Base-by-base conservation (phyloP, 2,113 vertebrate genomes). In the Centrocercus urophasianus region DNA sequence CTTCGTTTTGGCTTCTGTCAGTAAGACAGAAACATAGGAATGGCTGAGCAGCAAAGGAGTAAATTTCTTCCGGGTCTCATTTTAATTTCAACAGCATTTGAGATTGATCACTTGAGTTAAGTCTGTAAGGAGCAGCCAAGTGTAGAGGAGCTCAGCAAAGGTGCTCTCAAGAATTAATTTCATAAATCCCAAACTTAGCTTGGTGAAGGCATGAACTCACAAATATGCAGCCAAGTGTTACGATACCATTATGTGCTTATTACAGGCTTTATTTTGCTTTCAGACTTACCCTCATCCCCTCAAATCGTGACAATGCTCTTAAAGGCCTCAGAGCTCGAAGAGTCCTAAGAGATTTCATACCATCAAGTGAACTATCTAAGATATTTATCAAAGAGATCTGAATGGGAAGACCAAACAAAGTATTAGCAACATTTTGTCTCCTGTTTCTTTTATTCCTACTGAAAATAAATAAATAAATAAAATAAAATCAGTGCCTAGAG, bases 251-350 rank as follows among this genome's bases (percentile, higher is more conserved):
- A 30, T 16, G 28, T 11, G 27, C 16, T 56, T 11, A n/a, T 28
- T n/a, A 61, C 28, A 71, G 32, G 10, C 13, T 86, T 45, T n/a
- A 24, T 18, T 30, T 66, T 43, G 19, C 59, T 4, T 16, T 87
- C 79, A 56, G 11, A 72, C 98, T 99, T 97, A 99, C 99, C 98
- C 99, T 95, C 99, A 99, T 99, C 85, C 99, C 99, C 96, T 99
- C 99, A 67, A 99, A 99, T 96, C 99, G 98, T 94, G 99, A 99
- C 71, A 99, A 91, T 28, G 99, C 99, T 93, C 99, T 97, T 76
- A 99, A 97, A 5, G 99, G 99, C 77, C 99, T 97, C 96, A 99
- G 96, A 82, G 99, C 99, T 3, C 99, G 98, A 30, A 99, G 98
- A 13, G 99, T 99, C 96, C 98, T 96, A 27, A 99, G 98, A 50